Conservation (phyloP, 2,888 invertebrate species). For the Xylophagus ater region DNA sequence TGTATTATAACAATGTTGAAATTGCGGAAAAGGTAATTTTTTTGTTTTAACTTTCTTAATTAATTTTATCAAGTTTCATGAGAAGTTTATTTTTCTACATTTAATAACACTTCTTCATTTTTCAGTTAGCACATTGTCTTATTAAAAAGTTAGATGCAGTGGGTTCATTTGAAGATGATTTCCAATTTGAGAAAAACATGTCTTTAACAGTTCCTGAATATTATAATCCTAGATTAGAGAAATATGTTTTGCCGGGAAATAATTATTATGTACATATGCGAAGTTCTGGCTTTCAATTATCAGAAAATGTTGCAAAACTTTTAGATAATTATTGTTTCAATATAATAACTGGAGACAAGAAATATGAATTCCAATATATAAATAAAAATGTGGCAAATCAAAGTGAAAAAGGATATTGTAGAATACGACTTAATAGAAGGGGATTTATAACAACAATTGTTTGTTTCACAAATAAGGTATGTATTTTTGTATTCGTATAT, state of each 20-base stretch:
- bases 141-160: not conserved
- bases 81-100: not conserved
- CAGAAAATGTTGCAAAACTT: constrained; percentile 31
- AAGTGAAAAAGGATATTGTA: constrained; percentile 52
- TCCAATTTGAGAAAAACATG: not conserved
- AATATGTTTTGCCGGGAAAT: constrained; percentile 41
- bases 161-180: not conserved
- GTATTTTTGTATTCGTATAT: constrained; percentile 16
- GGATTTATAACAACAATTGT: constrained; percentile 48
- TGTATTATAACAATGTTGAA: constrained; percentile 49
- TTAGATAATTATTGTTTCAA: constrained; percentile 26
- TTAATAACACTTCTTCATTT: not conserved
- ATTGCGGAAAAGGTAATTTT: constrained; percentile 47
- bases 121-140: not conserved
- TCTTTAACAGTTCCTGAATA: constrained; percentile 29
- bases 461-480: constrained; percentile 47
- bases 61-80: not conserved
- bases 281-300: constrained; percentile 39
- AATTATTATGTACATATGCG: constrained; percentile 41
- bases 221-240: constrained; percentile 32
- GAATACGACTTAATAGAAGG: constrained; percentile 46
- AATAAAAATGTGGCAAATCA: constrained; percentile 33
- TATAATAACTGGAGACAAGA: constrained; percentile 8
- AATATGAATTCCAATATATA: not conserved
- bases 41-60: constrained; percentile 27